Conservation (phyloP, 2,888 invertebrate genomes). For the Lutraria lutraria region DNA sequence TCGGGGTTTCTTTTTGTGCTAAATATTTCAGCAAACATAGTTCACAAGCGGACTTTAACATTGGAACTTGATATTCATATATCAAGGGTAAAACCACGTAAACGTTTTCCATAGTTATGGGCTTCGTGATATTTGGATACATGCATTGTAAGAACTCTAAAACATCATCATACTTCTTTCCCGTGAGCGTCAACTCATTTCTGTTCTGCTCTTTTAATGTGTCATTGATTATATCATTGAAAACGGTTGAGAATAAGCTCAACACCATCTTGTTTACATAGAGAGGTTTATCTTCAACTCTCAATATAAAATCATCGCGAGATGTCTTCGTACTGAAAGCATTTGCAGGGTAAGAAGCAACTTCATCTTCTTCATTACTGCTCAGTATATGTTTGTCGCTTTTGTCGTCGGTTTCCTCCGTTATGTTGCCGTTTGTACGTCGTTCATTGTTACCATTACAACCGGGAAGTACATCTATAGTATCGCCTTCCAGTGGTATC, state of each 20-base stretch:
- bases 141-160: slow-evolving; percentile 84
- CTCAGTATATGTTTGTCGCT: not conserved
- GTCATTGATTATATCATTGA: slow-evolving; percentile 74
- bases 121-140: slow-evolving; percentile 77
- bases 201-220: slow-evolving; percentile 66
- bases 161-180: slow-evolving; percentile 82
- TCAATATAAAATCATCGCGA: slow-evolving; percentile 61
- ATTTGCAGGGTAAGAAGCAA: not conserved
- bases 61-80: slow-evolving; percentile 20
- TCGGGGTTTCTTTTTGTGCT: not conserved
- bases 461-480: no score
- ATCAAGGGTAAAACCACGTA: slow-evolving; percentile 3
- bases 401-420: not conserved
- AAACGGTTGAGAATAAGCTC: slow-evolving; percentile 76
- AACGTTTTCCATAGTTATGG: not conserved
- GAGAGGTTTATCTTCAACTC: slow-evolving; percentile 74
- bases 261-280: slow-evolving; percentile 76
- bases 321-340: slow-evolving; percentile 25
- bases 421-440: not conserved
- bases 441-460: no score
- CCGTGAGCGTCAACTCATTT: slow-evolving; percentile 70
- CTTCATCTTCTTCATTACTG: slow-evolving; percentile 10
- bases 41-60: not conserved
- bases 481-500: not conserved
- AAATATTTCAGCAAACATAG: not conserved